Evolutionary conservation across 2,797 vertebrate species (phyloP), one percentile per base, ranked within the genome.

Genomic region (Perodicticus potto): DNA sequence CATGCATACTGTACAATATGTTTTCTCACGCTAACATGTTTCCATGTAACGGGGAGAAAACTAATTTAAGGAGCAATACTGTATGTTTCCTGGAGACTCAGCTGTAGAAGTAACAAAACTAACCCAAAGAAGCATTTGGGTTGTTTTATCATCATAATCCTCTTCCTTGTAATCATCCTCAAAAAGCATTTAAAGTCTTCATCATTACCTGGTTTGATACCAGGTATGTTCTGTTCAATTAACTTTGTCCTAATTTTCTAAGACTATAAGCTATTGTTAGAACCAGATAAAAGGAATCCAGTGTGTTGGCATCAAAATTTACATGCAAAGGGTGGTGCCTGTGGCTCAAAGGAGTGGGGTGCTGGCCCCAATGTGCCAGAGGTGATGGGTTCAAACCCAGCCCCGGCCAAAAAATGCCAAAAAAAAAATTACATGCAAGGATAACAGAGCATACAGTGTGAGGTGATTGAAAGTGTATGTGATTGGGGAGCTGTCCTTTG

Each of bases 1-100:
- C 98, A 97, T 97, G 96, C 85, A 96, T 2, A 20, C 94, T 97
- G 96, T 77, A 96, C 86, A 88, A 72, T 83, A 65, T 93, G 96
- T 96, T 97, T 96, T 80, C 87, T 95, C 84, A 85, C 4, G 27
- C 73, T 86, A 96, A 92, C 70, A 77, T 91, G 94, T 32, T 70
- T 84, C 80, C 87, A 76, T 32, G 13, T 78, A 78, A 96, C 73
- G 74, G 84, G 84, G 55, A 43, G 57, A 89, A 93, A 86, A 77
- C 94, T 81, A 95, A 96, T 93, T 90, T 90, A 77, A 93, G 73
- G 76, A 92, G 55, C 19, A 91, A 87, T 61, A 63, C 59, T 90
- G 32, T 76, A 69, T 25, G 32, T 72, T 92, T 91, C 80, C 70
- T 74, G 55, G 63, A 96, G 69, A 91, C 43, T 73, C 94, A 85